phyloP scores from a whole-genome alignment of 2,113 vertebrate species.

The Gopherus flavomarginatus region DNA sequence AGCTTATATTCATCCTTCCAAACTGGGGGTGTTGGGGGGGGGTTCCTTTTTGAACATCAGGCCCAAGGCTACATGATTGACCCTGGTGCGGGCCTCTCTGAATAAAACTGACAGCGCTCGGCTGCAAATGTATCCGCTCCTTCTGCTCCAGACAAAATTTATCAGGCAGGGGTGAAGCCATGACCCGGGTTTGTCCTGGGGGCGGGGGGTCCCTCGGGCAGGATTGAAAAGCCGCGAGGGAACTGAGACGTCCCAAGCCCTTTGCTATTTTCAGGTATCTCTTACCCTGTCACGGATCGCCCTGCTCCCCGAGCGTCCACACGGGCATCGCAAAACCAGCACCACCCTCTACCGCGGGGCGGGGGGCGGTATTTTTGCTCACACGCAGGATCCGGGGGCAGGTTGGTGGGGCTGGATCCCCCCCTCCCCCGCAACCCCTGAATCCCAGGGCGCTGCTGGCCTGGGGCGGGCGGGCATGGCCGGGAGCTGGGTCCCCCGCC shows the following conservation, averaged over 20 bases:
- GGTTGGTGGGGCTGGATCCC: neutral
- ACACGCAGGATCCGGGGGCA: neutral
- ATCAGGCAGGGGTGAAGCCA: conserved; percentile 49
- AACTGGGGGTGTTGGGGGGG: neutral
- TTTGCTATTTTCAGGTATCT: neutral
- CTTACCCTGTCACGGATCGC: neutral
- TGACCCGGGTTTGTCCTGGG: conserved; percentile 19
- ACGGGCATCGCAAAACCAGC: neutral
- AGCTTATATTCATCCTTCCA: conserved; percentile 23
- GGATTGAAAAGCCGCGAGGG: neutral
- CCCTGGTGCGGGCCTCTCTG: neutral
- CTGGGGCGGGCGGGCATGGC: no score
- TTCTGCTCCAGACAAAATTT: conserved; percentile 37
- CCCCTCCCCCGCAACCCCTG: no score
- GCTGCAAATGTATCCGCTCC: no score
- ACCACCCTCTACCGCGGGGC: no score
- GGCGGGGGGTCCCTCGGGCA: neutral
- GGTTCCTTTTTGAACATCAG: neutral
- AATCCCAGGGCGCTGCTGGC: no score
- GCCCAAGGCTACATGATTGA: conserved; percentile 55
- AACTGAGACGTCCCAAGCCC: neutral
- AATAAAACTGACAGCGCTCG: neutral
- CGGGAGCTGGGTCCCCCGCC: neutral
- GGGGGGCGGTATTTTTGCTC: no score
- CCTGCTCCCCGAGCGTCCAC: fast-evolving